These are phyloP conservation scores for Epinephelus malabaricus DNA, from an alignment of 2,797 vertebrate species.

Conservation along the genomic window DNA sequence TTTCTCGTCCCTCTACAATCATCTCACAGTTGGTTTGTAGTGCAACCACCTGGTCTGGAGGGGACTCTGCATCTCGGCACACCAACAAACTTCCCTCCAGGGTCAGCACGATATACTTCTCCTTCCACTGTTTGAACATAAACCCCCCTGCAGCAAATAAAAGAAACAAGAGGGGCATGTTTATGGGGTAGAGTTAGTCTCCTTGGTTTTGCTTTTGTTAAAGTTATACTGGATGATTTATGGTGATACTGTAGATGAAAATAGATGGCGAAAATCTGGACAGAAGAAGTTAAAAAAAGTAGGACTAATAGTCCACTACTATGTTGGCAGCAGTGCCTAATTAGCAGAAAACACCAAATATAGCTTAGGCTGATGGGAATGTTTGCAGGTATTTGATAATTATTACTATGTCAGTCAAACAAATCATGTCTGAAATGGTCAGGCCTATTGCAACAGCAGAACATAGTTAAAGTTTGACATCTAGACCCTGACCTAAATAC, in stretches of 20 bases:
- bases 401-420: no score
- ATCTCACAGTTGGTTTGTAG: conserved; percentile 83
- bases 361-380: background rate
- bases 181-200: no score
- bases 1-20: conserved; percentile 85
- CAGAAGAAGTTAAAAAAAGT: no score
- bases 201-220: background rate
- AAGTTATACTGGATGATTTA: no score
- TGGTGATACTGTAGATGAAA: no score
- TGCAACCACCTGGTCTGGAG: conserved; percentile 85
- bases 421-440: no score
- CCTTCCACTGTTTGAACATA: conserved; percentile 92
- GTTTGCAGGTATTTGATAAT: no score
- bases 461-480: no score
- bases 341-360: background rate
- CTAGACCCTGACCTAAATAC: no score
- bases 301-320: no score
- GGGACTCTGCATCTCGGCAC: conserved; percentile 84
- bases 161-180: background rate
- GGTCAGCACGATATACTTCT: conserved; percentile 86
- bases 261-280: no score
- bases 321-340: background rate
- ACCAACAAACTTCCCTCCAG: conserved; percentile 87
- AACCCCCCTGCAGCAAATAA: conserved; percentile 84
- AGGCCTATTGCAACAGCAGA: no score